Percentiles rank a stretch among this genome's conserved stretches.
These are phyloP conservation scores for Tiphia femorata DNA, from an alignment of 2,888 invertebrate species.

Conservation along the genomic window DNA sequence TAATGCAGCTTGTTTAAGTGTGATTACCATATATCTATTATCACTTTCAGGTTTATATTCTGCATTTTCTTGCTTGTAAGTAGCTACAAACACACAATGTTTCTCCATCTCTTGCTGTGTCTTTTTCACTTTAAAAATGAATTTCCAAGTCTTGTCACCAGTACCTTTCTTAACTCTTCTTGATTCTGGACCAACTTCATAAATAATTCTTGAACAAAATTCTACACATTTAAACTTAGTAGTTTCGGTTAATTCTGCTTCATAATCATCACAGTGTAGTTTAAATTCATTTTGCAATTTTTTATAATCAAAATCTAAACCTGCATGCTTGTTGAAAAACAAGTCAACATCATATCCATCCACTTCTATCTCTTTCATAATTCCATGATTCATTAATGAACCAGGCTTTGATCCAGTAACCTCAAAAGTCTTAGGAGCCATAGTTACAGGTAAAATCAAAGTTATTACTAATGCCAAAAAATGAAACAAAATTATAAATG, in stretches of 20 bases:
- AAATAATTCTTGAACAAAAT: constrained; percentile 1
- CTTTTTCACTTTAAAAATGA: too few relatives aligned
- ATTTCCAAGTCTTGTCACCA: not conserved
- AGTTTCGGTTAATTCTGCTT: not conserved
- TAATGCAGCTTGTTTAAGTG: not conserved
- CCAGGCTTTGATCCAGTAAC: not conserved
- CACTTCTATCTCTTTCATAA: not conserved
- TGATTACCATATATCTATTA: not conserved
- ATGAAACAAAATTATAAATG: too few relatives aligned
- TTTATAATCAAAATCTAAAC: not conserved
- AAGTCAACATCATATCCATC: not conserved
- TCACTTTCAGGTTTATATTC: not conserved
- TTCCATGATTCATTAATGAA: not conserved
- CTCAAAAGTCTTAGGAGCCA: not conserved
- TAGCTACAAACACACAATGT: not conserved
- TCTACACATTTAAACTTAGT: not conserved
- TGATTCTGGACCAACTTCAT: constrained; percentile 8
- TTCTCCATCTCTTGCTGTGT: not conserved
- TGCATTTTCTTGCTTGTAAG: not conserved
- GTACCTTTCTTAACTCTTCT: constrained; percentile 1
- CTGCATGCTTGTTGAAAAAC: not conserved
- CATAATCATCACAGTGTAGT: not conserved
- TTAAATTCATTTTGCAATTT: not conserved
- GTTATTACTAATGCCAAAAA: too few relatives aligned
- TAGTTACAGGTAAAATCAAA: not conserved